Conservation (phyloP, 2,888 invertebrate species). For the Drosophila testacea region DNA sequence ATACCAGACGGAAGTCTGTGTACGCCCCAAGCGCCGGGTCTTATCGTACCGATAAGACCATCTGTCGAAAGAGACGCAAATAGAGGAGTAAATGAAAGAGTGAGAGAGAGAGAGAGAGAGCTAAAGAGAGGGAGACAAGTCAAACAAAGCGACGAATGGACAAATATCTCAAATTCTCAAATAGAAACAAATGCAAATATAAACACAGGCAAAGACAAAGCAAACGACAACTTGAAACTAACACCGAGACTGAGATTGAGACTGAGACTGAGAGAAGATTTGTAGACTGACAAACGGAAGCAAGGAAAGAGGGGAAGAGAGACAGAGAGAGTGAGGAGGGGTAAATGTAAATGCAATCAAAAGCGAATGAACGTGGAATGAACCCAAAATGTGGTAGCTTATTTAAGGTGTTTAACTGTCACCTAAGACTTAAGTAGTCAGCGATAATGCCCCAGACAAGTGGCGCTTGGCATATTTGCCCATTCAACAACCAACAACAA, state of each 20-base stretch:
- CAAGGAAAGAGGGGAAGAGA: no score
- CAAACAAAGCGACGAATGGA: constrained; percentile 47
- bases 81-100: background rate
- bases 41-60: constrained; percentile 50
- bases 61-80: constrained; percentile 24
- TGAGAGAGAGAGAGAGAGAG: background rate
- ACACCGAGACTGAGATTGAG: background rate
- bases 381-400: constrained; percentile 75
- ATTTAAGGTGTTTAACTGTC: constrained; percentile 81
- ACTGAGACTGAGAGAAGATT: background rate
- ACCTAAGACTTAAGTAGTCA: constrained; percentile 77
- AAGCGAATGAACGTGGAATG: constrained; percentile 21
- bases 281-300: constrained; percentile 8
- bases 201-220: constrained; percentile 38
- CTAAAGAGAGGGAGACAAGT: constrained; percentile 26
- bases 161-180: constrained; percentile 72
- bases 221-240: constrained; percentile 20
- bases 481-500: constrained; percentile 23
- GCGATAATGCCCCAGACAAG: constrained; percentile 57
- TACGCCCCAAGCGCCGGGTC: constrained; percentile 31
- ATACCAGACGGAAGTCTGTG: constrained; percentile 41
- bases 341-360: constrained; percentile 60
- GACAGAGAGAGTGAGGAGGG: background rate
- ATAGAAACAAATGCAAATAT: constrained; percentile 73
- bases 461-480: constrained; percentile 65